Base-by-base conservation (phyloP, 2,113 vertebrate genomes). In the Calypte anna region DNA sequence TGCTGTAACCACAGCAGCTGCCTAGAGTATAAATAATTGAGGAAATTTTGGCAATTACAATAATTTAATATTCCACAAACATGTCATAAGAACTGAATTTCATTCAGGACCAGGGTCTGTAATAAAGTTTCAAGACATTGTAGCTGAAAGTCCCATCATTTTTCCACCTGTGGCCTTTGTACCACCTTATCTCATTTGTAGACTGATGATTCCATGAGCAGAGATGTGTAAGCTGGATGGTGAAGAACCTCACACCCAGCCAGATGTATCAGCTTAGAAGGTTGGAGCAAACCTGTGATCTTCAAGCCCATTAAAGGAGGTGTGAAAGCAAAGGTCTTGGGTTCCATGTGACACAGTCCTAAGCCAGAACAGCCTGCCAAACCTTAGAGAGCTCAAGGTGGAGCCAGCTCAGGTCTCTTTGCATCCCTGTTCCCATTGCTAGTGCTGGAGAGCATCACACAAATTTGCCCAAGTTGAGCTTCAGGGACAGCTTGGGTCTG, bases 21-120 rank as follows among this genome's bases (percentile, higher is more conserved):
- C 91, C 94, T 89, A 17, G 72, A 90, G 14, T 95, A 95, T 97
- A 97, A 97, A 95, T 96, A 97, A 96, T 96, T 79, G 96, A 95
- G 92, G 94, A 93, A 90, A 96, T 88, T 76, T 94, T 95, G 94
- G 93, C 63, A 77, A 94, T 95, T 59, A 25, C 77, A 94, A 0
- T 95, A 93, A 95, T 91, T 95, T 95, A 90, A 88, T 92, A 88
- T 97, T 94, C 93, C 59, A 13, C 48, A 50, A 88, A 58, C 33
- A 57, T 27, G 40, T 68, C 1, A 0, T 21, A 62, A 82, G 93
- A 33, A 27, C 82, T 61, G 72, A 74, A 66, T 86, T 94, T 94
- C 85, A 78, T 93, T 91, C 73, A 81, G 69, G 53, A 28, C 72
- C 59, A 31, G 31, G 54, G 40, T 33, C 30, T 63, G 3, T 57